Conservation (phyloP, 1,140 invertebrate species). For the Chymomyza costata region DNA sequence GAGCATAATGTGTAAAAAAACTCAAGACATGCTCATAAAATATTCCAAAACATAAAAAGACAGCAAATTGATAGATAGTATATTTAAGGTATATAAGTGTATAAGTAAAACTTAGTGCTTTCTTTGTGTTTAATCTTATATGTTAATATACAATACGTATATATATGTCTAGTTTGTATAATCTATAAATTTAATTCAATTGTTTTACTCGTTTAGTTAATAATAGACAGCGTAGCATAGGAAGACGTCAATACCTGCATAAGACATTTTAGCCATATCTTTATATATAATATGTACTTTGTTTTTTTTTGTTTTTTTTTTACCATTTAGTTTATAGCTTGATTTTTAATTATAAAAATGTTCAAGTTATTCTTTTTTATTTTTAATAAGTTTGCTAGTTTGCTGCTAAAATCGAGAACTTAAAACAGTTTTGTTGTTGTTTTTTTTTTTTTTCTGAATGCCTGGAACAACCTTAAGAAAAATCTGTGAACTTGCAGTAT, state of each 20-base stretch:
- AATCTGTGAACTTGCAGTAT: constrained; percentile 31
- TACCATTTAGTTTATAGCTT: constrained; percentile 29
- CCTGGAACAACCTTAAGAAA: constrained; percentile 51
- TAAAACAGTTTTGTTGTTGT: no score
- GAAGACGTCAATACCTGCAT: constrained; percentile 76
- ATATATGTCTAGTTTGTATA: constrained; percentile 29
- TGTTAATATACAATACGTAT: constrained; percentile 58
- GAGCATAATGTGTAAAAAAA: no score
- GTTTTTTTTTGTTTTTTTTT: constrained; percentile 38
- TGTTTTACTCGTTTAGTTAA: constrained; percentile 68
- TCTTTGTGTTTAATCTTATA: constrained; percentile 22
- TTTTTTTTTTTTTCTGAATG: constrained; percentile 20
- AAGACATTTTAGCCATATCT: constrained; percentile 75
- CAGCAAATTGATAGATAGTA: no score
- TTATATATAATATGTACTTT: constrained; percentile 70
- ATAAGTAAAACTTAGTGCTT: background rate
- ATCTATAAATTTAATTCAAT: constrained; percentile 52
- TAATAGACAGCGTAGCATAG: constrained; percentile 76
- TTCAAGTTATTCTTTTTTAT: constrained; percentile 22
- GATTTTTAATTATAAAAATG: constrained; percentile 47
- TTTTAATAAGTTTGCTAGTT: background rate
- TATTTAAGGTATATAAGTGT: no score
- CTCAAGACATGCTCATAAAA: no score
- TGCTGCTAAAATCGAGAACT: no score
- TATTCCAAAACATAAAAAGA: no score